phyloP scores from a whole-genome alignment of 2,797 vertebrate species.

The Oceanodroma leucorhoa region DNA sequence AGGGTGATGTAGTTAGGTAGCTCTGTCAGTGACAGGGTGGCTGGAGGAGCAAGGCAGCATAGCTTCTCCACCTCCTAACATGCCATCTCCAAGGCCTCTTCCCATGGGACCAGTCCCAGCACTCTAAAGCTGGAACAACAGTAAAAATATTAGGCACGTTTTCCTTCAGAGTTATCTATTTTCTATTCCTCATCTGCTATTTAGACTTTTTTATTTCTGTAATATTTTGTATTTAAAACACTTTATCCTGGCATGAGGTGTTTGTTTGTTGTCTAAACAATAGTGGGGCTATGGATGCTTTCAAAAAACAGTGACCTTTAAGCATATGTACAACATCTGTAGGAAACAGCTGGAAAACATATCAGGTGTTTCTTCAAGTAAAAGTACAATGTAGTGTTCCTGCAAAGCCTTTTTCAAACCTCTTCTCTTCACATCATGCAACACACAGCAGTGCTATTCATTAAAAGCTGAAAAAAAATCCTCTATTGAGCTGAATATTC shows the following conservation, averaged over 20 bases:
- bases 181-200: background rate
- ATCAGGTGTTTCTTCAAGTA: constrained; percentile 52
- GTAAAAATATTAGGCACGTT: background rate
- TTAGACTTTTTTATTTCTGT: background rate
- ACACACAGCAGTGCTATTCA: constrained; percentile 59
- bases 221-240: background rate
- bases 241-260: background rate
- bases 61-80: background rate
- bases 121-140: background rate
- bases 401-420: constrained; percentile 50
- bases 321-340: constrained; percentile 61
- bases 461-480: constrained; percentile 55
- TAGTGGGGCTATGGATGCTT: background rate
- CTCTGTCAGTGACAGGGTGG: background rate
- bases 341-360: constrained; percentile 62
- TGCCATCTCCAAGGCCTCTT: background rate
- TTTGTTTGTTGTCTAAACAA: constrained; percentile 34
- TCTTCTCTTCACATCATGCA: constrained; percentile 45
- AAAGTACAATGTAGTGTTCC: constrained; percentile 34
- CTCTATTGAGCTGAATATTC: constrained; percentile 25
- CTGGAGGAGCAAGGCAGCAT: accelerated
- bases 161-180: background rate
- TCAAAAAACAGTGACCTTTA: constrained; percentile 70
- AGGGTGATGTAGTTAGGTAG: accelerated
- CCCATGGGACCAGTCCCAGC: background rate